These are phyloP conservation scores for Hippoglossus stenolepis DNA, from an alignment of 2,113 vertebrate species.

Conservation along the genomic window DNA sequence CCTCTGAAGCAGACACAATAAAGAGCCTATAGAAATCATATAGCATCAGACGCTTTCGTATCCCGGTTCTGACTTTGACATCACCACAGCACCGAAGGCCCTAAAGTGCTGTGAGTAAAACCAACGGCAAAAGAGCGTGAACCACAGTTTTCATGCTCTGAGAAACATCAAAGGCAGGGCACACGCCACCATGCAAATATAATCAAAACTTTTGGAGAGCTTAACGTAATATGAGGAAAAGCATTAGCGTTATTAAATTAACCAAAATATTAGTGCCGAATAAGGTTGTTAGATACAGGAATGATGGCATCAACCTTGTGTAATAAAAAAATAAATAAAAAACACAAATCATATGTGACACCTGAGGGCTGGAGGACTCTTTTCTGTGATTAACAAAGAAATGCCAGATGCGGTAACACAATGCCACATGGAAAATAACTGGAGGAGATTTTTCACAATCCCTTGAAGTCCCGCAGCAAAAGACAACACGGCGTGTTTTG, in stretches of 20 bases:
- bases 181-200: conserved; percentile 44
- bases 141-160: conserved; percentile 41
- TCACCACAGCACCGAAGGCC: conserved; percentile 15
- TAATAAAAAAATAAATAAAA: conserved; percentile 9
- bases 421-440: conserved; percentile 55
- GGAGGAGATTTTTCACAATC: conserved; percentile 25
- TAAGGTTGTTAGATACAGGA: conserved; percentile 11
- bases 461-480: conserved; percentile 51
- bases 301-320: conserved; percentile 21
- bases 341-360: conserved; percentile 31
- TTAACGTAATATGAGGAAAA: conserved; percentile 39
- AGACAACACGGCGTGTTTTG: conserved; percentile 64
- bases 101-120: conserved; percentile 39
- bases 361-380: neutral
- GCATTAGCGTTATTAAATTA: conserved; percentile 53
- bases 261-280: conserved; percentile 36
- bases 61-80: conserved; percentile 26
- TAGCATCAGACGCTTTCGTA: neutral
- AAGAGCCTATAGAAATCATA: conserved; percentile 22
- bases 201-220: conserved; percentile 52
- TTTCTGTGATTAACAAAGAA: conserved; percentile 24
- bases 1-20: conserved; percentile 11
- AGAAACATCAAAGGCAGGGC: conserved; percentile 34
- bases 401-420: conserved; percentile 42
- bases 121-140: conserved; percentile 30